Evolutionary conservation across 2,888 invertebrate genomes (phyloP).

Genomic region (Caenorhabditis afra): DNA sequence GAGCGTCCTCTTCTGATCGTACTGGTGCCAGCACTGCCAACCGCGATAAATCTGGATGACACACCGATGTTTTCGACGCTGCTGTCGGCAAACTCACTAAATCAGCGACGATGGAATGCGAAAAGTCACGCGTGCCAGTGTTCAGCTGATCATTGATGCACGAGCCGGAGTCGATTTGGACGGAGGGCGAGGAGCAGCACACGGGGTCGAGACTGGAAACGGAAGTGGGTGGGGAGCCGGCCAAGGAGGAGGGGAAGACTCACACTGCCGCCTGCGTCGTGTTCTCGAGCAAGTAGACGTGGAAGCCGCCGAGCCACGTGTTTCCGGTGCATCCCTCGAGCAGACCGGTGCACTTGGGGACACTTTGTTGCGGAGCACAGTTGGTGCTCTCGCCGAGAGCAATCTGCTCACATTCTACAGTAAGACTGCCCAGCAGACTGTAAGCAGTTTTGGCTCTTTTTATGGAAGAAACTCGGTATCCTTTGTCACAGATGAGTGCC

Average conservation of each 20-base stretch:
- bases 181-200: slow-evolving; percentile 75
- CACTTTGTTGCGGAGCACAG: slow-evolving; percentile 67
- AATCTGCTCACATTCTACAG: slow-evolving; percentile 71
- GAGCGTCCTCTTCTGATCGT: slow-evolving; percentile 72
- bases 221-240: background rate
- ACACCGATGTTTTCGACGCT: too few relatives aligned
- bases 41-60: slow-evolving; percentile 70
- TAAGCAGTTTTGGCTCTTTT: slow-evolving; percentile 66
- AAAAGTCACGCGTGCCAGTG: slow-evolving; percentile 66
- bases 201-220: slow-evolving; percentile 76
- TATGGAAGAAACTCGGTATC: slow-evolving; percentile 68
- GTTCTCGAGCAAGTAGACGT: slow-evolving; percentile 77
- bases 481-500: slow-evolving; percentile 69
- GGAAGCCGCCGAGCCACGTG: slow-evolving; percentile 78
- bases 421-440: slow-evolving; percentile 60
- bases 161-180: slow-evolving; percentile 71
- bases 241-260: slow-evolving; percentile 24
- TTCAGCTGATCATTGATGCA: slow-evolving; percentile 78
- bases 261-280: slow-evolving; percentile 75
- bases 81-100: too few relatives aligned
- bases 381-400: slow-evolving; percentile 62
- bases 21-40: slow-evolving; percentile 80
- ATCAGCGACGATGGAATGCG: slow-evolving; percentile 70
- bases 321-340: slow-evolving; percentile 74
- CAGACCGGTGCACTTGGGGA: slow-evolving; percentile 67